Conservation (phyloP, 2,888 invertebrate genomes). For the Thymelicus acteon region DNA sequence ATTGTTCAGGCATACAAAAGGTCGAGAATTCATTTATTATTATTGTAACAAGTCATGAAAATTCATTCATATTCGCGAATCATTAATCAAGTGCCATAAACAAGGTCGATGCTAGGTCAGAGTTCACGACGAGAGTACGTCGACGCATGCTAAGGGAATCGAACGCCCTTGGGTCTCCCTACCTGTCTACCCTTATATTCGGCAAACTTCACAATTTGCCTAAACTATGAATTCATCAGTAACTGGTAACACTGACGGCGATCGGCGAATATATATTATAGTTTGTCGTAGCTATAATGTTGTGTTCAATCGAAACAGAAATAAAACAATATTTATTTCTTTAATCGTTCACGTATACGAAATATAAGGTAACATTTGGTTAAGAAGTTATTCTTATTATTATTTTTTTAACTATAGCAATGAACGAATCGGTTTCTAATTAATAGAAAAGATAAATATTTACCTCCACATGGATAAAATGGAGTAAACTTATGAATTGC, state of each 20-base stretch:
- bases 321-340: too few relatives aligned
- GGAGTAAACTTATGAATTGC: too few relatives aligned
- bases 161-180: slow-evolving; percentile 19
- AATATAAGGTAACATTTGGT: too few relatives aligned
- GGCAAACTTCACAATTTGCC: slow-evolving; percentile 67
- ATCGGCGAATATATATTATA: not conserved
- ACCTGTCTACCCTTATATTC: slow-evolving; percentile 49
- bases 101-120: slow-evolving; percentile 26
- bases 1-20: slow-evolving; percentile 5
- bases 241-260: not conserved
- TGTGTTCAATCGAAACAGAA: too few relatives aligned
- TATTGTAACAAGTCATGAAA: slow-evolving; percentile 16
- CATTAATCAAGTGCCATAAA: slow-evolving; percentile 26
- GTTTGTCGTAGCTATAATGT: not conserved
- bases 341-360: too few relatives aligned
- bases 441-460: too few relatives aligned
- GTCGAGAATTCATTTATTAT: slow-evolving; percentile 4
- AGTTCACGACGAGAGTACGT: not conserved
- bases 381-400: too few relatives aligned
- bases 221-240: slow-evolving; percentile 61
- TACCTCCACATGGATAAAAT: too few relatives aligned
- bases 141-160: slow-evolving; percentile 9
- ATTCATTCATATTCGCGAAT: slow-evolving; percentile 15
- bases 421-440: too few relatives aligned
- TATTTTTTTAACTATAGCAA: too few relatives aligned